phyloP scores from a whole-genome alignment of 2,888 invertebrate genomes.

The Apodemia hepburni region DNA sequence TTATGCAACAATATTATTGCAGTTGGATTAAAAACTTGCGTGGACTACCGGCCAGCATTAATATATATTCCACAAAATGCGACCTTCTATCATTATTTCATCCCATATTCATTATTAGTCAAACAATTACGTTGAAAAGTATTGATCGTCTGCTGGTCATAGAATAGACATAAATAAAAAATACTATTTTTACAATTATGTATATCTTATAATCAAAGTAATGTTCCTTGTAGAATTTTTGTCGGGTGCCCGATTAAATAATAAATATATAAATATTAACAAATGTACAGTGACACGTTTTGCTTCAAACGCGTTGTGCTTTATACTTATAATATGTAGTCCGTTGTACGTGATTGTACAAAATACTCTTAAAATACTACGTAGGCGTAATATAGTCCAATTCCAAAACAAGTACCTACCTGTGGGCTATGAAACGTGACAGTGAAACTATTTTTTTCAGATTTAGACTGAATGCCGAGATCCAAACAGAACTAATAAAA shows the following conservation, averaged over 20 bases:
- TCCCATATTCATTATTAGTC: no score
- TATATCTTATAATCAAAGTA: neutral
- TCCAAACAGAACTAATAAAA: neutral
- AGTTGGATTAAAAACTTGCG: no score
- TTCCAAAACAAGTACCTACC: neutral
- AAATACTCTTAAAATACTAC: constrained; percentile 3
- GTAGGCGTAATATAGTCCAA: neutral
- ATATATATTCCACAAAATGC: no score
- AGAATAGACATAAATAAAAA: no score
- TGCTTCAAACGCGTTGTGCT: constrained; percentile 4
- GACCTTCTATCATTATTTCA: no score
- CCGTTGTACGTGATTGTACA: constrained; percentile 5
- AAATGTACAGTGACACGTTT: constrained; percentile 10
- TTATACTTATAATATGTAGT: neutral
- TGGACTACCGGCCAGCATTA: no score
- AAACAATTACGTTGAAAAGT: neutral
- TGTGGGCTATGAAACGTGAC: neutral
- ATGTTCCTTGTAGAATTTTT: neutral
- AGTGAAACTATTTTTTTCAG: neutral
- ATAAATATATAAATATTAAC: constrained; percentile 13
- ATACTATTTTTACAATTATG: neutral
- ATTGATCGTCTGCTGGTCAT: neutral
- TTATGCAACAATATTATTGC: no score
- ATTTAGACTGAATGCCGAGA: neutral
- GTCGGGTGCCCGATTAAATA: neutral